Conservation (phyloP, 1,140 invertebrate species). For the Megalopta genalis region DNA sequence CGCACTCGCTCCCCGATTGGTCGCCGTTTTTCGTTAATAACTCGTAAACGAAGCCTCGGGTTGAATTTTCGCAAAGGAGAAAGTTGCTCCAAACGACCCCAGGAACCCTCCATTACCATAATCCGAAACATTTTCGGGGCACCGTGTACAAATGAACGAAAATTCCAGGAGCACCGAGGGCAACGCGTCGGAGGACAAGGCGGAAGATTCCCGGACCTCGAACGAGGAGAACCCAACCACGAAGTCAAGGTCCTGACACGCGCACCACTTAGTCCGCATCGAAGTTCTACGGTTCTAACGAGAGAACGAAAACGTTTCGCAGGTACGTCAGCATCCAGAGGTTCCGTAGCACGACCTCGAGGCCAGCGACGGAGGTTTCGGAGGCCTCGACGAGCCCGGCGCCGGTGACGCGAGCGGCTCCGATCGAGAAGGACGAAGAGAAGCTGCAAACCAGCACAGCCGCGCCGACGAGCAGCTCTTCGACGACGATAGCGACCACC, state of each 20-base stretch:
- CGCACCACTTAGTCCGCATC: not conserved
- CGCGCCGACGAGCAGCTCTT: not conserved
- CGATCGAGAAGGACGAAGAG: constrained; percentile 57
- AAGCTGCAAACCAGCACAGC: constrained; percentile 34
- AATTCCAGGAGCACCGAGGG: constrained; percentile 1
- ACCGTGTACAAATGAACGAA: constrained; percentile 19
- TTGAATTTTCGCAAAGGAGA: too few relatives aligned
- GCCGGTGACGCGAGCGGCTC: constrained; percentile 36
- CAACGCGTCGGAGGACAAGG: constrained; percentile 1
- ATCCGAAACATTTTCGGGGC: too few relatives aligned
- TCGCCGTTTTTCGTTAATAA: too few relatives aligned
- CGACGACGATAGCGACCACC: constrained; percentile 15
- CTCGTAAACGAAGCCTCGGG: too few relatives aligned
- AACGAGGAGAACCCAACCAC: constrained; percentile 55
- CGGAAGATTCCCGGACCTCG: constrained; percentile 30
- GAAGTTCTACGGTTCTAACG: not conserved
- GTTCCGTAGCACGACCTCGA: constrained; percentile 75
- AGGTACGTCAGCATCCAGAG: constrained; percentile 80
- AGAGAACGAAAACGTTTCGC: constrained; percentile 31
- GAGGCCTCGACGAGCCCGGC: constrained; percentile 3
- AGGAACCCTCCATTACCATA: too few relatives aligned
- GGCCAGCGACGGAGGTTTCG: constrained; percentile 11
- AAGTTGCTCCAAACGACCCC: too few relatives aligned
- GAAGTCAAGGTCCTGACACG: constrained; percentile 70
- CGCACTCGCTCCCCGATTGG: too few relatives aligned